Evolutionary conservation across 2,797 vertebrate genomes (phyloP), one percentile per base, ranked within the genome.

Genomic region (Darevskia mixta): DNA sequence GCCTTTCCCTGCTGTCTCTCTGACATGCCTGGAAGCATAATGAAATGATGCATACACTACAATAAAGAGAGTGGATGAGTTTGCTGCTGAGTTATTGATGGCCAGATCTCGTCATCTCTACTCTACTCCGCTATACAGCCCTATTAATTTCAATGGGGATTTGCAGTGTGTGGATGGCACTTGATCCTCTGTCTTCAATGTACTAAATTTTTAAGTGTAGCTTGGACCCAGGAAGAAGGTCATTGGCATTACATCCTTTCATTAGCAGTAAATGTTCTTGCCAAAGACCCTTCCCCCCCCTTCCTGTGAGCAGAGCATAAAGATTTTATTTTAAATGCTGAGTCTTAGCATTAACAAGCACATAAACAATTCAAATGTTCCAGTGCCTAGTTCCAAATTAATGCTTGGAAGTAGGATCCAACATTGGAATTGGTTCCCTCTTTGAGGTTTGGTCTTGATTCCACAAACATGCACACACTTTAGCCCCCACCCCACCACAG

Each of bases 351-450:
- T 64, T 32, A 87, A 88, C 90, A 80, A 79, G 45, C 81, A 20
- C 88, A 91, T 91, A 82, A 94, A 94, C 92, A 94, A 94, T 94
- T 93, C 89, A 89, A 80, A 79, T 87, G 77, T 64, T 93, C 88
- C 83, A 87, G 71, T 45, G 17, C 91, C 90, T 85, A 82, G 81
- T 75, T 77, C n/a, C 0, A 79, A 79, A 85, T 79, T 43, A 86
- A 92, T 38, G 88, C 88, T 86, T 76, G 78, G 45, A 90, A 67
- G 41, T 72, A 72, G 58, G 67, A 66, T 49, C 89, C 82, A 85
- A 71, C 58, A 38, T 13, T 81, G 87, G 86, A 72, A 86, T 1
- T 25, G 76, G 85, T 38, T 73, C 25, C 25, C 32, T 17, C 61
- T 15, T 13, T 79, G 90, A 69, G 4, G 6, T 4, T 87, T 45